phyloP scores from a whole-genome alignment of 2,797 vertebrate species.

The Microcaecilia unicolor region DNA sequence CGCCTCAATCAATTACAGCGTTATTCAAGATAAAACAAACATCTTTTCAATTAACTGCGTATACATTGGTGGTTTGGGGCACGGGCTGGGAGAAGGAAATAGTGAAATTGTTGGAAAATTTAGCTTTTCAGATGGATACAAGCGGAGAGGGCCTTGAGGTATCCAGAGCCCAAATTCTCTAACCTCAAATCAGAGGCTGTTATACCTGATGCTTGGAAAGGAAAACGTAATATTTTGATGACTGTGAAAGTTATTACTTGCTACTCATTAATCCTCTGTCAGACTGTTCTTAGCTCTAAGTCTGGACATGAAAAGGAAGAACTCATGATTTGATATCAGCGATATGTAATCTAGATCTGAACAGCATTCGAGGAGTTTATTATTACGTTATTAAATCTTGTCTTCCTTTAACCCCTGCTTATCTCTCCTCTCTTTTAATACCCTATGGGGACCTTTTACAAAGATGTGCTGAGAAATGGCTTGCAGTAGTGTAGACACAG shows the following conservation, averaged over 20 bases:
- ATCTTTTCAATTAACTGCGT: conserved; percentile 34
- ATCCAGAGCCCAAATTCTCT: conserved; percentile 14
- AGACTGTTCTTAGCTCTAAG: too few relatives aligned
- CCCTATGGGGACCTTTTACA: too few relatives aligned
- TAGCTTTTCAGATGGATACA: conserved; percentile 25
- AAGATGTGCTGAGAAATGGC: too few relatives aligned
- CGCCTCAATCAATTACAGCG: conserved; percentile 31
- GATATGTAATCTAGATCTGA: too few relatives aligned
- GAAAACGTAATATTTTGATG: conserved; percentile 5
- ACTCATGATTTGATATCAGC: too few relatives aligned
- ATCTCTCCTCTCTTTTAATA: too few relatives aligned
- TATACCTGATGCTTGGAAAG: neutral
- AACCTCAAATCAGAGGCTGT: conserved; percentile 11
- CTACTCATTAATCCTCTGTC: neutral
- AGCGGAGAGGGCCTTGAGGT: conserved; percentile 31
- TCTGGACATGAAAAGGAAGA: too few relatives aligned
- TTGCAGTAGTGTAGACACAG: too few relatives aligned
- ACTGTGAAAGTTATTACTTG: conserved; percentile 7
- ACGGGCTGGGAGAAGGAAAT: conserved; percentile 35
- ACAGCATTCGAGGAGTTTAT: too few relatives aligned
- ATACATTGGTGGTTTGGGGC: conserved; percentile 24
- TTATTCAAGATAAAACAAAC: conserved; percentile 48
- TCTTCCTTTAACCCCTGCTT: too few relatives aligned
- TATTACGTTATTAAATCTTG: too few relatives aligned
- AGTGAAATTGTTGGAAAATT: conserved; percentile 31